Percentiles rank a stretch among this genome's conserved stretches.
These are phyloP conservation scores for Paramormyrops hopkinsi DNA, from an alignment of 2,797 vertebrate genomes.

Conservation along the genomic window DNA sequence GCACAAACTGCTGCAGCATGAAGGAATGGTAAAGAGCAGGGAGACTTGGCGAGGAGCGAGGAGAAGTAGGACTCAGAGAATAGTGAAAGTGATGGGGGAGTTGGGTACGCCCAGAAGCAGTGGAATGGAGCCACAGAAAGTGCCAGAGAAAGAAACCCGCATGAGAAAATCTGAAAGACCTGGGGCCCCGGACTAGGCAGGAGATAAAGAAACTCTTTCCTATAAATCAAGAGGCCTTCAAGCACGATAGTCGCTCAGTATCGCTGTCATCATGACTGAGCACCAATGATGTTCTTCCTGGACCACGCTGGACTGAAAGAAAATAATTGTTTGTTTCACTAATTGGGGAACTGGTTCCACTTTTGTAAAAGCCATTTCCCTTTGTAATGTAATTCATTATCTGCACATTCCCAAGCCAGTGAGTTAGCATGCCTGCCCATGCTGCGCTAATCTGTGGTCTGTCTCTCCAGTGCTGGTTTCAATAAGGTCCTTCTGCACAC, in stretches of 20 bases:
- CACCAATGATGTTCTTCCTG: neutral
- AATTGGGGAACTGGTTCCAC: conserved; percentile 1
- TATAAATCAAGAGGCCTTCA: neutral
- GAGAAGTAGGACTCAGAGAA: neutral
- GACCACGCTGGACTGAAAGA: neutral
- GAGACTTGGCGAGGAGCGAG: neutral
- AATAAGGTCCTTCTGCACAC: neutral
- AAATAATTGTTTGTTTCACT: neutral
- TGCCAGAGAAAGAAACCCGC: neutral
- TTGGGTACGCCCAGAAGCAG: neutral
- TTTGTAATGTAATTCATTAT: conserved; percentile 10
- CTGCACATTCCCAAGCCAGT: neutral
- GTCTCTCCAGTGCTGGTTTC: neutral
- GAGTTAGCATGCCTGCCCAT: neutral
- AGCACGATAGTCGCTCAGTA: neutral
- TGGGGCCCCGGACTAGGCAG: neutral
- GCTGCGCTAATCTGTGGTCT: neutral
- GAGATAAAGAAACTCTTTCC: neutral
- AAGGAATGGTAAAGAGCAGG: neutral
- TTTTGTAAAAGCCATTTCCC: neutral
- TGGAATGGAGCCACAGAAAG: neutral
- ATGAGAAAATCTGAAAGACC: neutral
- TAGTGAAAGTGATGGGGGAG: neutral
- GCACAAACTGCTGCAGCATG: neutral
- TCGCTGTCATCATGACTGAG: neutral